phyloP scores from a whole-genome alignment of 2,113 vertebrate genomes.

The Abramis brama region DNA sequence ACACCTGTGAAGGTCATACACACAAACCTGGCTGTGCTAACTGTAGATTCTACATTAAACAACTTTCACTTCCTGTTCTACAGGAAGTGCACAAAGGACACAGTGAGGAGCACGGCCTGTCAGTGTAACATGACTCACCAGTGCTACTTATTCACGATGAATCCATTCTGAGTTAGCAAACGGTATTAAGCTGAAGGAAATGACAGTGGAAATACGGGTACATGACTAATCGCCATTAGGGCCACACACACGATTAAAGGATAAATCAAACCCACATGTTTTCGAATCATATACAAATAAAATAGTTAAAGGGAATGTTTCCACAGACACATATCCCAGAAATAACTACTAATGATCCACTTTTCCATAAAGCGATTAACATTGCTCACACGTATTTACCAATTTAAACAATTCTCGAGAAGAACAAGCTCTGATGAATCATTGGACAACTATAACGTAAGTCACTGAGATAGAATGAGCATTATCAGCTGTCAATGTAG shows the following conservation, averaged over 20 bases:
- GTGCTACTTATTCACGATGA: not conserved
- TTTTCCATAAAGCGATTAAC: not conserved
- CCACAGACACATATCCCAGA: not conserved
- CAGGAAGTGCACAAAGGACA: not conserved
- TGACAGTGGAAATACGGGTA: not conserved
- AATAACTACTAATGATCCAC: not conserved
- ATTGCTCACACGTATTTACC: conserved; percentile 10
- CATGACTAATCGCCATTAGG: not conserved
- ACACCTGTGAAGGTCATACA: not conserved
- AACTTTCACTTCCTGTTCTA: not conserved
- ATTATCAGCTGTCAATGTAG: not conserved
- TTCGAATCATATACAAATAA: not conserved
- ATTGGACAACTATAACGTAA: not conserved
- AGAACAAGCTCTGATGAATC: not conserved
- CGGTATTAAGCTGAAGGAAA: not conserved
- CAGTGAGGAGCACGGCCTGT: not conserved
- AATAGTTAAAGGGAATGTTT: not conserved
- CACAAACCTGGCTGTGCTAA: not conserved
- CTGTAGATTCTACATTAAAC: not conserved
- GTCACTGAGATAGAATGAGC: not conserved
- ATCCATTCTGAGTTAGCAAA: not conserved
- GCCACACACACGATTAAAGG: conserved; percentile 12
- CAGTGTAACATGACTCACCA: conserved; percentile 24
- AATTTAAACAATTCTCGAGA: not conserved
- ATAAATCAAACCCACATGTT: not conserved